These are phyloP conservation scores for Carposina sasakii DNA, from an alignment of 1,140 invertebrate genomes.

Conservation along the genomic window DNA sequence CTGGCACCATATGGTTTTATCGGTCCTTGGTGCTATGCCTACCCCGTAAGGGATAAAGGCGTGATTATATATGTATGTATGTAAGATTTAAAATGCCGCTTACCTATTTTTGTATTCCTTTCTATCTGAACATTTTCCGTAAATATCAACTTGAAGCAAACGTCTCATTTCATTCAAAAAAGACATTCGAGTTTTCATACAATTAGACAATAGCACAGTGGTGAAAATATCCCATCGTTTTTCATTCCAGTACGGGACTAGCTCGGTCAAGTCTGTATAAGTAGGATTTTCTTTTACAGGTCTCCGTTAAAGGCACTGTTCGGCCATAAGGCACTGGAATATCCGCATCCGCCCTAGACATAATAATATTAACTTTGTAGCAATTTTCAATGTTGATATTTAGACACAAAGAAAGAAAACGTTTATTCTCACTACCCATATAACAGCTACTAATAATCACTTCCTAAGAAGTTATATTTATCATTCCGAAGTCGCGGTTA, in stretches of 20 bases:
- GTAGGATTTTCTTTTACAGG: conserved; percentile 9
- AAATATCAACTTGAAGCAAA: conserved; percentile 22
- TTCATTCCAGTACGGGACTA: conserved; percentile 1
- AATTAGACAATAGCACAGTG: conserved; percentile 75
- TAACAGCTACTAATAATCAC: no score
- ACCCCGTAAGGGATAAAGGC: no score
- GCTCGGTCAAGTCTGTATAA: background rate
- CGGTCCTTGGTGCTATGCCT: no score
- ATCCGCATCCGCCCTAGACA: conserved; percentile 75
- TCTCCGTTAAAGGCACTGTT: conserved; percentile 39
- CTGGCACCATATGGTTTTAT: no score
- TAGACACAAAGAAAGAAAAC: no score
- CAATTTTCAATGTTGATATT: no score
- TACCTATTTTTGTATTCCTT: background rate
- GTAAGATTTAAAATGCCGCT: background rate
- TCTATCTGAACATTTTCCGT: background rate
- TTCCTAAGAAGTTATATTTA: no score
- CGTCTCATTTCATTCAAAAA: conserved; percentile 70
- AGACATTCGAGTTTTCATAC: conserved; percentile 65
- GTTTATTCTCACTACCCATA: no score
- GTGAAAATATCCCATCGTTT: conserved; percentile 55
- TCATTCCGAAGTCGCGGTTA: no score
- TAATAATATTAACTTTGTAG: no score
- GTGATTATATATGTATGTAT: background rate
- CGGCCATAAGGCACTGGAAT: conserved; percentile 77